Conservation (phyloP, 2,113 vertebrate species). For the Melanerpes aurifrons region DNA sequence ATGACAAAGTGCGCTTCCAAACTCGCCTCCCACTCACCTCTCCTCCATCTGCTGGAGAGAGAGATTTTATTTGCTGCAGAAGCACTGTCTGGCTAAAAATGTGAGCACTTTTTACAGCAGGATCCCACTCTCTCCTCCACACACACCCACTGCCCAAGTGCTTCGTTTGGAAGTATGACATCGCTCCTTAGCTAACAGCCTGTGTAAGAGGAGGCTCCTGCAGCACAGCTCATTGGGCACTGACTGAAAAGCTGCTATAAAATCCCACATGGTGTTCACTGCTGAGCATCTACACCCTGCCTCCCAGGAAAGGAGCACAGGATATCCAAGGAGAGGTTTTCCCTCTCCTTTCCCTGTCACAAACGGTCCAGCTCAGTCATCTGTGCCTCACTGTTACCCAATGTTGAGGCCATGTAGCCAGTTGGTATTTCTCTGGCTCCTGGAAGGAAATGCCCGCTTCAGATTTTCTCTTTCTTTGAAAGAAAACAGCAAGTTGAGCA, state of each 20-base stretch:
- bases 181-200: background rate
- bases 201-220: slow-evolving; percentile 10
- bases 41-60: slow-evolving; percentile 58
- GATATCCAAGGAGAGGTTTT: background rate
- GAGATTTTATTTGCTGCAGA: slow-evolving; percentile 59
- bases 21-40: slow-evolving; percentile 59
- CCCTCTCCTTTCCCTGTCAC: background rate
- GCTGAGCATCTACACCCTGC: background rate
- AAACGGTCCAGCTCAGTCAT: background rate
- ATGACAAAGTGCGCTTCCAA: slow-evolving; percentile 53
- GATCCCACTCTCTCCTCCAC: slow-evolving; percentile 65
- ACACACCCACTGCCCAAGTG: slow-evolving; percentile 62
- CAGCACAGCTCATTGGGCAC: background rate
- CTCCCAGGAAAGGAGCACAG: background rate
- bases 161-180: slow-evolving; percentile 37
- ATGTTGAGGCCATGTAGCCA: background rate
- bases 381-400: background rate
- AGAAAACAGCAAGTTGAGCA: background rate
- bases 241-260: slow-evolving; percentile 12
- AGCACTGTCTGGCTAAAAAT: slow-evolving; percentile 66
- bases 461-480: background rate
- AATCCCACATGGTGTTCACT: background rate
- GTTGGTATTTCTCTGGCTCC: background rate
- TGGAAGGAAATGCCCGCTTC: background rate
- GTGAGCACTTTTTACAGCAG: slow-evolving; percentile 53